phyloP scores from a whole-genome alignment of 2,888 invertebrate genomes.

The Pterobdella sp. region DNA sequence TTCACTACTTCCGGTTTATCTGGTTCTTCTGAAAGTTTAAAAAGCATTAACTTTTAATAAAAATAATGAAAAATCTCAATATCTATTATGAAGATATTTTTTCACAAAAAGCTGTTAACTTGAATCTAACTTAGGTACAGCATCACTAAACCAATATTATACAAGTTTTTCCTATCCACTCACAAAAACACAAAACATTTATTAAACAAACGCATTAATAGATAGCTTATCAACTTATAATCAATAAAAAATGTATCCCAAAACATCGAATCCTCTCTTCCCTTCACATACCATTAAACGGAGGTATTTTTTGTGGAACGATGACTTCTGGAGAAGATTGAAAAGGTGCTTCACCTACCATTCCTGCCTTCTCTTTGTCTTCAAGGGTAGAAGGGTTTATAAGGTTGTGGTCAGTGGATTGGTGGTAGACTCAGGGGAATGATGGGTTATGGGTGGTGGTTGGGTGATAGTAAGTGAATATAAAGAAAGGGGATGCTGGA shows the following conservation, averaged over 20 bases:
- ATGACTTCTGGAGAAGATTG: neutral
- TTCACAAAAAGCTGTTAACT: no score
- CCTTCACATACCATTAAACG: no score
- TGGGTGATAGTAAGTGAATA: neutral
- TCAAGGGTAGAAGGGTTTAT: neutral
- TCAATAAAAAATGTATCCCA: no score
- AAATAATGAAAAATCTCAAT: neutral
- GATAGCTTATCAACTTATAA: no score
- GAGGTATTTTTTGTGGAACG: no score
- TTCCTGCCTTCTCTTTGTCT: slow-evolving; percentile 8
- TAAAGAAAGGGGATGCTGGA: neutral
- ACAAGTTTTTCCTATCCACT: no score
- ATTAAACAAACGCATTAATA: no score
- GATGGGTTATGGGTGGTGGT: neutral
- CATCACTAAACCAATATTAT: no score
- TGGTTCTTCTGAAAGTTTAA: neutral
- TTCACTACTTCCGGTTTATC: neutral
- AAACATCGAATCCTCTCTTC: no score
- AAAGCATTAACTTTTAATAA: neutral
- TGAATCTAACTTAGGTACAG: no score
- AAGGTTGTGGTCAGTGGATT: neutral
- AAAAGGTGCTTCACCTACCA: neutral
- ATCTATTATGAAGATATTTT: no score
- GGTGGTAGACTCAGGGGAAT: slow-evolving; percentile 11
- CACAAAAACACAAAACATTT: no score